Conservation (phyloP, 2,797 vertebrate genomes). For the Microctenopoma lineatum region DNA sequence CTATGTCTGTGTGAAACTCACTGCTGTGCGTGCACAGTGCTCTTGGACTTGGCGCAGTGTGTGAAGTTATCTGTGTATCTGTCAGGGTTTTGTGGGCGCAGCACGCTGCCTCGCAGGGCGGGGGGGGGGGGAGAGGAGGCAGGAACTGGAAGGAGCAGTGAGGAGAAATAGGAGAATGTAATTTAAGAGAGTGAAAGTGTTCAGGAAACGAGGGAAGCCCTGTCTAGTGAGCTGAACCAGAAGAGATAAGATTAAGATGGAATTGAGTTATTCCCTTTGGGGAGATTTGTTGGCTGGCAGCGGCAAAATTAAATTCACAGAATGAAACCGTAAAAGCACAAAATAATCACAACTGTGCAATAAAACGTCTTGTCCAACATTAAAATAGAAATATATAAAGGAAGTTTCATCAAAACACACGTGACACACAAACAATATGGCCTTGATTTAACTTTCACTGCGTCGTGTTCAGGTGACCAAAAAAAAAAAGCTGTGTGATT, state of each 20-base stretch:
- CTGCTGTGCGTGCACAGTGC: conserved; percentile 22
- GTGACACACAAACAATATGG: background rate
- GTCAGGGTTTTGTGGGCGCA: conserved; percentile 44
- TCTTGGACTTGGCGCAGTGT: conserved; percentile 19
- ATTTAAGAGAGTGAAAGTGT: conserved; percentile 31
- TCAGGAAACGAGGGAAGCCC: conserved; percentile 53
- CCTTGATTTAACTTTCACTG: no score
- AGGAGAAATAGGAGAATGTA: conserved; percentile 30
- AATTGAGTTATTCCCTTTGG: conserved; percentile 44
- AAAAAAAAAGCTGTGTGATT: no score
- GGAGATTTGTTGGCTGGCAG: conserved; percentile 42
- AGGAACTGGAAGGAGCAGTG: conserved; percentile 25
- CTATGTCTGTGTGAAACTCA: conserved; percentile 34
- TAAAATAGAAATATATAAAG: no score
- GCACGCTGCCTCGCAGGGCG: background rate
- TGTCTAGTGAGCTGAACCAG: conserved; percentile 53
- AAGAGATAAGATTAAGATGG: conserved; percentile 51
- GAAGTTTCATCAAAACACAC: background rate
- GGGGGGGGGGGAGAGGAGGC: conserved; percentile 28
- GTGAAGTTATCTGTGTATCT: conserved; percentile 39
- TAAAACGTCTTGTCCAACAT: background rate
- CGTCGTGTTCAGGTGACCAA: no score
- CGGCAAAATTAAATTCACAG: conserved; percentile 45
- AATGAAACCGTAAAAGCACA: conserved; percentile 16
- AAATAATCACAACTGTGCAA: conserved; percentile 26